phyloP scores from a whole-genome alignment of 2,888 invertebrate species.

The Agonopterix heracliana region DNA sequence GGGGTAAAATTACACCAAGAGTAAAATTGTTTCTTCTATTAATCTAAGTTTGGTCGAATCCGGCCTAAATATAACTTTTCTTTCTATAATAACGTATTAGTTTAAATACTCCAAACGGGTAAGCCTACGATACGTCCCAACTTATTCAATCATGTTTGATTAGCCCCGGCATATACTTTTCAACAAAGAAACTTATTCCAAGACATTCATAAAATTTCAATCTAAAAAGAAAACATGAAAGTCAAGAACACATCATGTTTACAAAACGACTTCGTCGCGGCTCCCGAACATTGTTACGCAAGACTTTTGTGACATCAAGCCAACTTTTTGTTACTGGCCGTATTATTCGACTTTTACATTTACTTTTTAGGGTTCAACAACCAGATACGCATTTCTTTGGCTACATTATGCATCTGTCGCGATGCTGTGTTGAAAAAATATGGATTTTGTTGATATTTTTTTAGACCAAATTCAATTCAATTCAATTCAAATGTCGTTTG shows the following conservation, averaged over 20 bases:
- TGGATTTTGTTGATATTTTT: too few species aligned
- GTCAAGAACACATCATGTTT: slow-evolving; percentile 4
- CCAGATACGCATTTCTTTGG: too few species aligned
- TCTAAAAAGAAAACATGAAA: not conserved
- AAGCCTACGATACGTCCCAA: not conserved
- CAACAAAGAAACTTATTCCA: not conserved
- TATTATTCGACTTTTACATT: not conserved
- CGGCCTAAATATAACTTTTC: too few species aligned
- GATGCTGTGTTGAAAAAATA: too few species aligned
- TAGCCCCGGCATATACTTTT: not conserved
- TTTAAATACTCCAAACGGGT: too few species aligned
- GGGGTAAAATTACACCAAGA: too few species aligned
- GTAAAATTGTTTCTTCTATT: too few species aligned
- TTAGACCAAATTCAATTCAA: too few species aligned
- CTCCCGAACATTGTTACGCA: not conserved
- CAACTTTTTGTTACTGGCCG: slow-evolving; percentile 2
- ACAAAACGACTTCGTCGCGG: slow-evolving; percentile 2
- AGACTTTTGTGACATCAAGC: slow-evolving; percentile 2
- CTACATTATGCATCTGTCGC: too few species aligned
- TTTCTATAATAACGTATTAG: too few species aligned
- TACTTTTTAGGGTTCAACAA: not conserved
- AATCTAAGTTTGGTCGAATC: too few species aligned
- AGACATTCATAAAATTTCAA: not conserved
- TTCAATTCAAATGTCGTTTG: too few species aligned
- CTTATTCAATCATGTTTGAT: not conserved